Evolutionary conservation across 2,888 invertebrate genomes (phyloP).

Genomic region (Spodoptera picta): DNA sequence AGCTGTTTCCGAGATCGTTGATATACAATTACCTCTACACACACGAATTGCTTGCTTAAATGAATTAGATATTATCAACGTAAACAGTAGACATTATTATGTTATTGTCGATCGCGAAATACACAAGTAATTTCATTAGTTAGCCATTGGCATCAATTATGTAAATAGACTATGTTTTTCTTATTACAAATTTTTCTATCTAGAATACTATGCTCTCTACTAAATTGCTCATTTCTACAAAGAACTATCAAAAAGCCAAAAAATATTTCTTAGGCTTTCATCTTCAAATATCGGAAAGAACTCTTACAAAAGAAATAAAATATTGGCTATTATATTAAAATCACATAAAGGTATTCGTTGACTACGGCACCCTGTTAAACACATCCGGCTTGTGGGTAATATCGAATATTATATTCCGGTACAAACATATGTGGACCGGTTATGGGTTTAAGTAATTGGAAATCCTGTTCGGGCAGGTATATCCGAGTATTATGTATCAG

Average conservation of each 20-base stretch:
- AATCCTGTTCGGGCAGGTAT: constrained; percentile 54
- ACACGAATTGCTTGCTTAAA: no score
- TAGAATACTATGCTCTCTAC: no score
- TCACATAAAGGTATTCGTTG: constrained; percentile 34
- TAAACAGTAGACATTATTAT: no score
- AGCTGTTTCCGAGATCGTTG: no score
- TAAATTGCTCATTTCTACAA: no score
- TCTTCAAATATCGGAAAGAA: constrained; percentile 6
- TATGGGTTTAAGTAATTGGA: constrained; percentile 63
- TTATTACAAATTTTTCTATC: no score
- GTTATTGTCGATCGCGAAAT: no score
- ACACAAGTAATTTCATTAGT: no score
- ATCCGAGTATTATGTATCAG: constrained; percentile 42
- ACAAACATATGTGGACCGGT: constrained; percentile 45
- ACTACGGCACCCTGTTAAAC: constrained; percentile 47
- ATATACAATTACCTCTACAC: no score
- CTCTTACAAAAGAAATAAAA: constrained; percentile 7
- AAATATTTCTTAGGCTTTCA: constrained; percentile 1
- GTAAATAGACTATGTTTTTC: no score
- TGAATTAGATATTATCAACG: no score
- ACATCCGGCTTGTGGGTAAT: constrained; percentile 52
- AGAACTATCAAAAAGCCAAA: not conserved
- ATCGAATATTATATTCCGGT: constrained; percentile 62
- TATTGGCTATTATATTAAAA: constrained; percentile 25
- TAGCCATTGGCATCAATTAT: no score